phyloP scores from a whole-genome alignment of 2,888 invertebrate species.

The Drosophila merina region DNA sequence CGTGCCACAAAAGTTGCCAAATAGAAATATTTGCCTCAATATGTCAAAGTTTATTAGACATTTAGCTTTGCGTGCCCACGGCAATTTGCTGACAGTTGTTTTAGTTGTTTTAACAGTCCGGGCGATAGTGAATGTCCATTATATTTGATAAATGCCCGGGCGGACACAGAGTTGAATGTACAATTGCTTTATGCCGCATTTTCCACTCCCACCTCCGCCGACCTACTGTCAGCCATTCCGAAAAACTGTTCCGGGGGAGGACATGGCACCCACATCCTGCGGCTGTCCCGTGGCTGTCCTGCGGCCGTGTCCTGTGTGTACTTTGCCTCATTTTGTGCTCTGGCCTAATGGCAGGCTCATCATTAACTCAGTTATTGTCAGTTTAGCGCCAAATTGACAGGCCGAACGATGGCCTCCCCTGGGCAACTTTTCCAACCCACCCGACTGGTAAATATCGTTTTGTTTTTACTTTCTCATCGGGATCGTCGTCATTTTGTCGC shows the following conservation, averaged over 20 bases:
- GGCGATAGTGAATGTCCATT: slow-evolving; percentile 72
- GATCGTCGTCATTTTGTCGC: slow-evolving; percentile 39
- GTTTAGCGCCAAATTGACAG: slow-evolving; percentile 73
- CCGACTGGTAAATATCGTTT: slow-evolving; percentile 55
- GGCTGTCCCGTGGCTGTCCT: slow-evolving; percentile 27
- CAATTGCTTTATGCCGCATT: slow-evolving; percentile 46
- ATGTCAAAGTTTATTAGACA: slow-evolving; percentile 79
- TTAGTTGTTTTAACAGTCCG: slow-evolving; percentile 42
- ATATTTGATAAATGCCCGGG: slow-evolving; percentile 70
- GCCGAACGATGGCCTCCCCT: slow-evolving; percentile 16
- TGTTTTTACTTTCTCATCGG: slow-evolving; percentile 34
- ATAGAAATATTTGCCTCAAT: slow-evolving; percentile 75
- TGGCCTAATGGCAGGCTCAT: slow-evolving; percentile 62
- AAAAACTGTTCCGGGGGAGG: slow-evolving; percentile 9
- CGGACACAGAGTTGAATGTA: slow-evolving; percentile 57
- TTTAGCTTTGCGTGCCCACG: slow-evolving; percentile 76
- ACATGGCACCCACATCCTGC: slow-evolving; percentile 25
- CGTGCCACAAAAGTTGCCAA: slow-evolving; percentile 47
- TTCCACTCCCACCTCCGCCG: not conserved
- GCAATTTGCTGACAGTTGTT: slow-evolving; percentile 74
- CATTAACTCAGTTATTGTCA: slow-evolving; percentile 70
- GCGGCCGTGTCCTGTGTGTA: slow-evolving; percentile 15
- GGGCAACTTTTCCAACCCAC: slow-evolving; percentile 14
- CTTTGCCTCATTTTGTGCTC: slow-evolving; percentile 53
- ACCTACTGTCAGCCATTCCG: not conserved